Conservation (phyloP, 1,140 invertebrate genomes). For the Adelges cooleyi region DNA sequence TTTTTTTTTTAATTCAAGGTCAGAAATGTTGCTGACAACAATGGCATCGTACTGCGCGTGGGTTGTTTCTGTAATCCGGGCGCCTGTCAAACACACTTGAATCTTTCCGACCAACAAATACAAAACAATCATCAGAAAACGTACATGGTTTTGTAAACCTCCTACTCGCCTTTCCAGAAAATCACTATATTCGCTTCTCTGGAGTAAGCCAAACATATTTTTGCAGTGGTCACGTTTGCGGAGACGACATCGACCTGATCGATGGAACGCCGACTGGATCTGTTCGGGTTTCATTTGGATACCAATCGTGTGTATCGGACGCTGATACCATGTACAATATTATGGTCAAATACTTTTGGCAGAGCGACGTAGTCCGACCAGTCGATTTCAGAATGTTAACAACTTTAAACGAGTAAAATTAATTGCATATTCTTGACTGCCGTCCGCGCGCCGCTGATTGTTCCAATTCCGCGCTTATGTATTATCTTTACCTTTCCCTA, state of each 20-base stretch:
- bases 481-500: no score
- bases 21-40: slow-evolving; percentile 72
- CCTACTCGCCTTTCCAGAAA: background rate
- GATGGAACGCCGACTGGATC: slow-evolving; percentile 83
- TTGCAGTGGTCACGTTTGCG: slow-evolving; percentile 80
- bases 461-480: no score
- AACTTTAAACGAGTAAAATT: no score
- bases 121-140: slow-evolving; percentile 57
- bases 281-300: slow-evolving; percentile 86
- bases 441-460: no score
- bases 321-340: slow-evolving; percentile 59
- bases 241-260: slow-evolving; percentile 79
- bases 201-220: slow-evolving; percentile 31
- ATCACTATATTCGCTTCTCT: background rate
- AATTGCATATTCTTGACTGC: no score
- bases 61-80: slow-evolving; percentile 97
- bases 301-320: slow-evolving; percentile 66
- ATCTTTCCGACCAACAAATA: slow-evolving; percentile 55
- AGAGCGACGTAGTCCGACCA: background rate
- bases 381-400: no score
- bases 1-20: no score
- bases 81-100: slow-evolving; percentile 75
- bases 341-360: slow-evolving; percentile 32
- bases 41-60: slow-evolving; percentile 76
- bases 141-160: no score